Percentiles rank a stretch among this genome's conserved stretches.
Evolutionary conservation across 2,888 invertebrate genomes (phyloP).

Genomic region (Julus scanicus): DNA sequence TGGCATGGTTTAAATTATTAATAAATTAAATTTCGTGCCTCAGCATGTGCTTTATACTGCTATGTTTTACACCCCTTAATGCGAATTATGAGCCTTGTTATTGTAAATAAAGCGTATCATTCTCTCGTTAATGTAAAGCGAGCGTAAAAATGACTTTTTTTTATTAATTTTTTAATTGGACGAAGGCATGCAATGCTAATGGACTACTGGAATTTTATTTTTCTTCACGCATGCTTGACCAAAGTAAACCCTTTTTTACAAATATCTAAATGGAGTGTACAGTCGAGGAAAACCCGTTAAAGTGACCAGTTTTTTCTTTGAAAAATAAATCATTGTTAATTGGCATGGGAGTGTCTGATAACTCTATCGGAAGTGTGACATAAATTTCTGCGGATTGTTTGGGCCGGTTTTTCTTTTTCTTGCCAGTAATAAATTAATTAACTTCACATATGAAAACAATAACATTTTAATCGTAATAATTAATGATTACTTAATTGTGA

Average conservation of each 20-base stretch:
- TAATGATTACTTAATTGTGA: neutral
- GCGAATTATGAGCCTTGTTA: neutral
- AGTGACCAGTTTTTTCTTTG: neutral
- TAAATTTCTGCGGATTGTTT: neutral
- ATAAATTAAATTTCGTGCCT: neutral
- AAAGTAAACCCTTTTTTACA: neutral
- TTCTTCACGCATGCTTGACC: neutral
- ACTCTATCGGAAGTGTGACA: neutral
- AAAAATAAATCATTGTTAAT: constrained; percentile 8
- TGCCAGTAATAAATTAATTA: neutral
- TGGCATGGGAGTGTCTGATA: constrained; percentile 39
- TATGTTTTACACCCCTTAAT: neutral
- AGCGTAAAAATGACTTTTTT: constrained; percentile 32
- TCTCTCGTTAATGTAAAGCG: neutral
- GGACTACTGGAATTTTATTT: neutral
- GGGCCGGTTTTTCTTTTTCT: constrained; percentile 1
- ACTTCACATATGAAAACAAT: neutral
- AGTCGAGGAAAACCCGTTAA: neutral
- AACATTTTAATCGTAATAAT: neutral
- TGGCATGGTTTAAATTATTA: neutral
- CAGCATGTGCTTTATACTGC: neutral
- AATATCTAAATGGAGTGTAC: neutral
- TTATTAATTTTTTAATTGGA: constrained; percentile 12
- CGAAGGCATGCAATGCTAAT: neutral
- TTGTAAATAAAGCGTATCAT: constrained; percentile 34